Evolutionary conservation across 2,888 invertebrate genomes (phyloP).

Genomic region (Dyspetes luteomarginatus): DNA sequence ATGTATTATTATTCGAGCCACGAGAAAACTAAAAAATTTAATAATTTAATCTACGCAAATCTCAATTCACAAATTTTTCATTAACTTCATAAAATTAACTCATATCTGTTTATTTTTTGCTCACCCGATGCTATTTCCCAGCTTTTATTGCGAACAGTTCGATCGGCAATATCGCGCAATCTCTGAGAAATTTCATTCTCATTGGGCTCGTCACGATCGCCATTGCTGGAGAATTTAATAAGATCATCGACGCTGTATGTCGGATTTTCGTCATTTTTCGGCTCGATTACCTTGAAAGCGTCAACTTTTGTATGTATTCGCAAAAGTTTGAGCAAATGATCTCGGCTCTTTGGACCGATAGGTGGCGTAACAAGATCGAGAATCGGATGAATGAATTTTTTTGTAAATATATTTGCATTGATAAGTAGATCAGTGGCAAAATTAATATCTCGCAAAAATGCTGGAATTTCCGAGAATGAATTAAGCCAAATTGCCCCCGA

Average conservation of each 20-base stretch:
- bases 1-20: background rate
- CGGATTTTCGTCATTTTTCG: slow-evolving; percentile 69
- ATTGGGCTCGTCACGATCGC: slow-evolving; percentile 16
- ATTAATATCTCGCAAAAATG: slow-evolving; percentile 71
- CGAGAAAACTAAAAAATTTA: no score
- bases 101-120: slow-evolving; percentile 28
- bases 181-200: slow-evolving; percentile 24
- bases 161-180: slow-evolving; percentile 67
- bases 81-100: slow-evolving; percentile 10
- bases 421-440: slow-evolving; percentile 73
- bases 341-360: slow-evolving; percentile 65
- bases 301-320: slow-evolving; percentile 78
- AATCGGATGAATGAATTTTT: slow-evolving; percentile 72
- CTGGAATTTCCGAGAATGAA: slow-evolving; percentile 68
- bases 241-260: slow-evolving; percentile 84
- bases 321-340: slow-evolving; percentile 71
- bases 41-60: no score
- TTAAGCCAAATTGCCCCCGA: slow-evolving; percentile 72
- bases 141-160: slow-evolving; percentile 71
- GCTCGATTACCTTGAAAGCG: slow-evolving; percentile 67
- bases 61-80: slow-evolving; percentile 14
- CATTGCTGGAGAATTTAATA: slow-evolving; percentile 62
- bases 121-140: slow-evolving; percentile 75
- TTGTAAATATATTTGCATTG: slow-evolving; percentile 73
- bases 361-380: slow-evolving; percentile 74